Base-by-base conservation (phyloP, 2,888 invertebrate genomes). In the Heliconius charithonia region DNA sequence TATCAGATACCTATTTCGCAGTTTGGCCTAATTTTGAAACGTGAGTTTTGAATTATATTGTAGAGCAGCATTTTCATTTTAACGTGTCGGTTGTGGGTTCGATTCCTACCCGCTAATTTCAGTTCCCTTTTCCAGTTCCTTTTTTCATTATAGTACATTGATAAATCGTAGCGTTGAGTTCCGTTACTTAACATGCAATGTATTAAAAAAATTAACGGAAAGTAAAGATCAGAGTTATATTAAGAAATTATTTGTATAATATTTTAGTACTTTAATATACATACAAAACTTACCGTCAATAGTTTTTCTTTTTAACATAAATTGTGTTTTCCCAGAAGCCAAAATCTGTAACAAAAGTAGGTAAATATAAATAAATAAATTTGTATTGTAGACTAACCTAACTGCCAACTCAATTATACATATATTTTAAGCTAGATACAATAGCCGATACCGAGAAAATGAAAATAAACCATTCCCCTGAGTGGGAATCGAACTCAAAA, bases 11-110 rank as follows among this genome's bases (percentile, higher is more conserved):
- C n/a, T 59, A 72, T 59, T 59, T 72, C 6, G 29, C 7, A 72
- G 72, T 72, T 72, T 72, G 59, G 9, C 59, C 56, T 71, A 71
- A 71, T 71, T 71, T 71, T 19, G 69, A 9, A 16, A 45, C 25
- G 3, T 41, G 45, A 45, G 41, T 41, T 6, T 66, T 66, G 32
- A 66, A 66, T 66, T 9, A 66, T 37, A 22, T 66, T 37, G 37
- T 37, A 66, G 59, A 59, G n/a, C n/a, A 29, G 29, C 29, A 29
- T 37, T 37, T 37, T 37, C 1, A 37, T 37, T 37, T 37, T 9
- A 37, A 9, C n/a, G n/a, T 19, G 1, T 9, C 1, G 3, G n/a
- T 62, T 25, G 59, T 25, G 25, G 13, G 27, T 63, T 63, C 13
- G 27, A 63, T 63, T 63, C 6, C 12, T 25, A 13, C 62, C 6